Evolutionary conservation across 2,797 vertebrate genomes (phyloP), one percentile per base, ranked within the genome.

Genomic region (Melanogrammus aeglefinus): DNA sequence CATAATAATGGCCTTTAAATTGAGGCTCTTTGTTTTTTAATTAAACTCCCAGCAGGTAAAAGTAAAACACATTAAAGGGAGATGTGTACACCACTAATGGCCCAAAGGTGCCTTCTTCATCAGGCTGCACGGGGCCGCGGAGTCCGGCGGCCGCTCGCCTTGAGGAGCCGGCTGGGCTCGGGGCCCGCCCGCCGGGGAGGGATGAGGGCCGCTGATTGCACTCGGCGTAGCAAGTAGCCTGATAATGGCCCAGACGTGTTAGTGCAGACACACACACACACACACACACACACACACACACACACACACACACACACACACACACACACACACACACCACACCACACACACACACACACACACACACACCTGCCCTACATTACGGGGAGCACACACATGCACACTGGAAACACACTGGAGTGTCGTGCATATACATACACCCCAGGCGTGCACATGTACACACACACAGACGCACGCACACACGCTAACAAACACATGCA

Each of bases 1-100:
- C 97, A 99, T 99, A 99, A 97, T 99, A 99, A 99, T 99, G 97
- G 96, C 95, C 97, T 99, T 99, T 99, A 99, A 99, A 99, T 99
- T 97, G 97, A 99, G 96, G 96, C 96, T 97, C 97, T 99, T 98
- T 99, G 97, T 99, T 99, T 99, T 99, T 99, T 99, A 99, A 99
- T 99, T 99, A 99, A 99, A 97, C 96, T 99, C 98, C 97, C 97
- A 99, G 97, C 98, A 99, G 97, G 97, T 98, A 98, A 97, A 97
- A 97, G 96, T 97, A 97, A 98, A 98, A 97, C 95, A 97, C 96
- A 98, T 99, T 98, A 98, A 96, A 95, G 92, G 95, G 95, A 95
- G 95, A 96, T 95, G 95, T 96, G 95, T 96, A 92, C 91, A 89
- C 92, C 90, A 88, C 89, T 94, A 93, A 93, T 92, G 89, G 92